Evolutionary conservation across 2,113 vertebrate genomes (phyloP).

Genomic region (Sprattus sprattus): DNA sequence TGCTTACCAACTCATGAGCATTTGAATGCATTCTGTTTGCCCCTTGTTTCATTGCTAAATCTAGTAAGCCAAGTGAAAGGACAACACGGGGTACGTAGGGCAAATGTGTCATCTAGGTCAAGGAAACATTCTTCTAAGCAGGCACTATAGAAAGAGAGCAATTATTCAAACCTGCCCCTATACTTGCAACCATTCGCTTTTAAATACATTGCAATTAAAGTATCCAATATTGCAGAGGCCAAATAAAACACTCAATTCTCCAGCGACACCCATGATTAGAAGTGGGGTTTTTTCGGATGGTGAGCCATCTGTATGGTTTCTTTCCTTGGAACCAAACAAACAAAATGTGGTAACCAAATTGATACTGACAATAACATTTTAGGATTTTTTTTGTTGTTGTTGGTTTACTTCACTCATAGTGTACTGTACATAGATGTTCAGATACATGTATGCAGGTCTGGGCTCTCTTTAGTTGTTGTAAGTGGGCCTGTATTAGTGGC

Average conservation of each 20-base stretch:
- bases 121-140: conserved; percentile 33
- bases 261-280: conserved; percentile 63
- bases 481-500: background rate
- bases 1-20: too few relatives aligned
- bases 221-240: conserved; percentile 55
- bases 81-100: conserved; percentile 31
- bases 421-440: too few relatives aligned
- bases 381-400: background rate
- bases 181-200: conserved; percentile 49
- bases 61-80: conserved; percentile 26
- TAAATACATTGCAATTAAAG: conserved; percentile 55
- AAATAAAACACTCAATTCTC: conserved; percentile 56
- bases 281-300: background rate
- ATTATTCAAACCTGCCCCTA: conserved; percentile 36
- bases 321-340: background rate
- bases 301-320: background rate
- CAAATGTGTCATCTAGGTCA: conserved; percentile 16
- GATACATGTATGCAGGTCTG: background rate
- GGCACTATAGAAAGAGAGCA: conserved; percentile 22
- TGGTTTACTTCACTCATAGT: background rate
- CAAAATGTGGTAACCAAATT: background rate
- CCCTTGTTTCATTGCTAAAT: conserved; percentile 17
- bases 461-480: background rate
- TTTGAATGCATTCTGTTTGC: too few relatives aligned
- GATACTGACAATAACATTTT: background rate